A percentile compares a stretch with the other conserved stretches of the same genome.
phyloP scores from a whole-genome alignment of 2,888 invertebrate genomes.

The Orthonevra nobilis region DNA sequence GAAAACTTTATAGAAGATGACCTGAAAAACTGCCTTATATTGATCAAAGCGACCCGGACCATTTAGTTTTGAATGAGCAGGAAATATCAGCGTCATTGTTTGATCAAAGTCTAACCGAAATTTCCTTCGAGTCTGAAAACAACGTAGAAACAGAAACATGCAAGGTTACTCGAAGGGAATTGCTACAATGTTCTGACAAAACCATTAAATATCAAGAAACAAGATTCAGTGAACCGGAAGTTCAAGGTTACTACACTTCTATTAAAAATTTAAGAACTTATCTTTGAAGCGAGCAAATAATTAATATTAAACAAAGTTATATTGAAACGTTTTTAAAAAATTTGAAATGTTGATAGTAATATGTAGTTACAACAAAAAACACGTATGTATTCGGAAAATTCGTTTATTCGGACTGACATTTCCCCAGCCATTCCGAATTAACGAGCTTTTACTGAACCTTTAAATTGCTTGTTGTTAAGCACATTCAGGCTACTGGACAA shows the following conservation, averaged over 20 bases:
- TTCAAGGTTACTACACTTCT: slow-evolving; percentile 8
- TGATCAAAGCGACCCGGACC: not conserved
- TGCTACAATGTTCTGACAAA: slow-evolving; percentile 7
- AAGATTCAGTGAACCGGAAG: slow-evolving; percentile 6
- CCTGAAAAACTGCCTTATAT: no score
- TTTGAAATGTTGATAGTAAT: not conserved
- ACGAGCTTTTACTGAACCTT: not conserved
- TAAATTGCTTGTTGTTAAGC: no score
- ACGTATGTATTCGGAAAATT: not conserved
- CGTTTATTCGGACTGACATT: not conserved
- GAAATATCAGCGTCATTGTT: not conserved
- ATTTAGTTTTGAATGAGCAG: slow-evolving; percentile 1
- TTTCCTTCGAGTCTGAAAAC: not conserved
- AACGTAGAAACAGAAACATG: not conserved
- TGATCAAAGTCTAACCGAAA: not conserved
- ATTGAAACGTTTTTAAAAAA: no score
- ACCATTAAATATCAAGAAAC: slow-evolving; percentile 2
- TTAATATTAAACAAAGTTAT: no score
- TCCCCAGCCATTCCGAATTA: not conserved
- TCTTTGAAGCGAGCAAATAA: not conserved
- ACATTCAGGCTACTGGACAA: no score
- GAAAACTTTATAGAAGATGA: no score
- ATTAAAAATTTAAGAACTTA: slow-evolving; percentile 7
- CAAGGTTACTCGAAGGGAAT: slow-evolving; percentile 7
- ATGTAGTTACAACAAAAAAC: not conserved